Evolutionary conservation across 2,888 invertebrate species (phyloP).

Genomic region (Euzetes globulus): DNA sequence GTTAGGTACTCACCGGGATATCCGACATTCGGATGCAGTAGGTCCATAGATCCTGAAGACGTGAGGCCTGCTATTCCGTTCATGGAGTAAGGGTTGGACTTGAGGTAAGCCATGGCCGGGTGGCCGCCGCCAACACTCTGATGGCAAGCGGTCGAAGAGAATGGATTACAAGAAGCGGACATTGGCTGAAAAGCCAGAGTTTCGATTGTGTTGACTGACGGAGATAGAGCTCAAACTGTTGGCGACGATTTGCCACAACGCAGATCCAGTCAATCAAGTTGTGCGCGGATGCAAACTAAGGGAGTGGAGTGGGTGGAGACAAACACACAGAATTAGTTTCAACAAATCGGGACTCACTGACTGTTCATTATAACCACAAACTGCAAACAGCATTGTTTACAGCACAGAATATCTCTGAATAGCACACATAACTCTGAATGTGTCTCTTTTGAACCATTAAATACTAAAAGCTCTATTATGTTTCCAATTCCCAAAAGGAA

Average conservation of each 20-base stretch:
- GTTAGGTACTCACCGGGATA: slow-evolving; percentile 50
- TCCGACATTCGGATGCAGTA: slow-evolving; percentile 60
- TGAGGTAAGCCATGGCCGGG: slow-evolving; percentile 41
- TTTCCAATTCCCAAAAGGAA: neutral
- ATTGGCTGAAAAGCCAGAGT: slow-evolving; percentile 29
- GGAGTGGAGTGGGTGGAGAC: slow-evolving; percentile 1
- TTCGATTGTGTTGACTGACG: slow-evolving; percentile 10
- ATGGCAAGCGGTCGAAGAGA: slow-evolving; percentile 35
- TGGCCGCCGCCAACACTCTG: slow-evolving; percentile 21
- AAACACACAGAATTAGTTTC: neutral
- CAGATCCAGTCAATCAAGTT: slow-evolving; percentile 16
- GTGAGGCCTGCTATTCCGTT: slow-evolving; percentile 50
- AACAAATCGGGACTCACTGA: neutral
- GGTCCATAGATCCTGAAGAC: slow-evolving; percentile 58
- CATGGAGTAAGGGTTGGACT: slow-evolving; percentile 42
- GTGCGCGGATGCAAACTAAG: slow-evolving; percentile 26
- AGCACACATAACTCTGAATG: neutral
- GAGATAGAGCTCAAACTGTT: neutral
- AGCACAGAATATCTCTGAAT: neutral
- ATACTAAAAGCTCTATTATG: slow-evolving; percentile 19
- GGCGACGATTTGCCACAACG: neutral
- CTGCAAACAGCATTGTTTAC: slow-evolving; percentile 13
- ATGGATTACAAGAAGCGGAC: slow-evolving; percentile 35
- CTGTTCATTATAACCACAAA: slow-evolving; percentile 12
- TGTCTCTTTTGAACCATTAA: neutral